phyloP scores from a whole-genome alignment of 2,888 invertebrate species.

The Papilio protenor region DNA sequence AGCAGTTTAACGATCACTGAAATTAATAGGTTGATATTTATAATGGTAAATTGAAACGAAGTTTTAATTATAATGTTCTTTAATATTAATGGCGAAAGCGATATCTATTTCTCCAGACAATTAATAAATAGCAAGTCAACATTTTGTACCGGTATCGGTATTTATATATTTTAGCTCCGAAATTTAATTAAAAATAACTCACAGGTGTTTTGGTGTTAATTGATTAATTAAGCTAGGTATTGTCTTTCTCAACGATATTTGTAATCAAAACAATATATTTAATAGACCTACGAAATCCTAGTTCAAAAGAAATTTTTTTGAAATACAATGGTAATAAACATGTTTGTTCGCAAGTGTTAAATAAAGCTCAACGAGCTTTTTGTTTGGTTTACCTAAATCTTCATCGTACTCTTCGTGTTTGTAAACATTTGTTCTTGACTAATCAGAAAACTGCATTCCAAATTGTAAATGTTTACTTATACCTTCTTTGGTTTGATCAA shows the following conservation, averaged over 20 bases:
- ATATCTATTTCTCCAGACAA: not conserved
- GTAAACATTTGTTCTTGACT: constrained; percentile 21
- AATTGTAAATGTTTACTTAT: constrained; percentile 1
- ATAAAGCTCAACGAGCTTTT: constrained; percentile 2
- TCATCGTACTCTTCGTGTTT: constrained; percentile 8
- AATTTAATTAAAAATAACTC: not conserved
- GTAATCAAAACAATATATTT: no score
- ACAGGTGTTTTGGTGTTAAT: not conserved
- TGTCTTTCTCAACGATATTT: no score
- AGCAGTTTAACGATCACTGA: constrained; percentile 42
- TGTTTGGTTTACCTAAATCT: constrained; percentile 19
- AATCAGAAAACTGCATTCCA: constrained; percentile 21
- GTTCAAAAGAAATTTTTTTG: not conserved
- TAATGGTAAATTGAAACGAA: constrained; percentile 8
- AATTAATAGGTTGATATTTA: constrained; percentile 39
- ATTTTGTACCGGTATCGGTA: not conserved
- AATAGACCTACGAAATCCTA: not conserved
- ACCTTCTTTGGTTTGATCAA: not conserved
- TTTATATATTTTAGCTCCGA: no score
- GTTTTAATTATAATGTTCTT: not conserved
- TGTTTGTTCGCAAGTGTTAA: constrained; percentile 2
- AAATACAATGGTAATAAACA: not conserved
- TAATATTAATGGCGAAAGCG: not conserved
- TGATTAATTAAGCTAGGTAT: no score
- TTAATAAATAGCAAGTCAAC: not conserved